These are phyloP conservation scores for Hippocampus mohnikei DNA, from an alignment of 2,113 vertebrate genomes.

Conservation along the genomic window DNA sequence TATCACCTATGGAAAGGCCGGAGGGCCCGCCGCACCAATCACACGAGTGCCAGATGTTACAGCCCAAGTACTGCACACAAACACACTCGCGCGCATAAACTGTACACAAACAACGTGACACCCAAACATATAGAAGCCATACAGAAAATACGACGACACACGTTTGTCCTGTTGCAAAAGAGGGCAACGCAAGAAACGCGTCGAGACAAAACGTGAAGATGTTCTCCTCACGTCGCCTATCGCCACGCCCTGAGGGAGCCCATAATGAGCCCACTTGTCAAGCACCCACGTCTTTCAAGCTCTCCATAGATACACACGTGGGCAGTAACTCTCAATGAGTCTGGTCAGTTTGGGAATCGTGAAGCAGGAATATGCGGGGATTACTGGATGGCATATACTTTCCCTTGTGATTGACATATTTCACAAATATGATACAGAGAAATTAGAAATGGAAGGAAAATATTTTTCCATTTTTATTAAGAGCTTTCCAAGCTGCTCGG, in stretches of 20 bases:
- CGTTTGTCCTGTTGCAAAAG: neutral
- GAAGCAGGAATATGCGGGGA: too few relatives aligned
- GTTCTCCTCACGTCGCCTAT: constrained; percentile 29
- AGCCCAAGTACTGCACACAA: constrained; percentile 26
- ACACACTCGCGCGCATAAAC: constrained; percentile 23
- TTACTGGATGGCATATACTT: too few relatives aligned
- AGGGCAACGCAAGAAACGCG: constrained; percentile 2
- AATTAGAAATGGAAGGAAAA: too few relatives aligned
- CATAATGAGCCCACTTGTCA: constrained; percentile 64
- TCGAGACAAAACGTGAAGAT: constrained; percentile 9
- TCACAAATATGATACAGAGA: too few relatives aligned
- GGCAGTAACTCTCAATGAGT: constrained; percentile 50
- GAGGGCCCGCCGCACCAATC: constrained; percentile 65
- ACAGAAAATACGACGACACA: neutral
- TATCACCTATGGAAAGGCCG: constrained; percentile 66
- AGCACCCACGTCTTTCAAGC: constrained; percentile 25
- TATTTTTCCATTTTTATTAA: too few relatives aligned
- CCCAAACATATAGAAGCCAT: constrained; percentile 11
- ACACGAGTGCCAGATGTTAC: constrained; percentile 68
- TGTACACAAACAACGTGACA: constrained; percentile 39
- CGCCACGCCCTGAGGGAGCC: constrained; percentile 37
- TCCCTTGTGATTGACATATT: too few relatives aligned
- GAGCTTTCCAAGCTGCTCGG: too few relatives aligned
- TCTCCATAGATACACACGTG: constrained; percentile 28
- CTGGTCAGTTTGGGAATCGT: neutral